phyloP scores from a whole-genome alignment of 1,140 invertebrate genomes.

The Papilio aristodemus region DNA sequence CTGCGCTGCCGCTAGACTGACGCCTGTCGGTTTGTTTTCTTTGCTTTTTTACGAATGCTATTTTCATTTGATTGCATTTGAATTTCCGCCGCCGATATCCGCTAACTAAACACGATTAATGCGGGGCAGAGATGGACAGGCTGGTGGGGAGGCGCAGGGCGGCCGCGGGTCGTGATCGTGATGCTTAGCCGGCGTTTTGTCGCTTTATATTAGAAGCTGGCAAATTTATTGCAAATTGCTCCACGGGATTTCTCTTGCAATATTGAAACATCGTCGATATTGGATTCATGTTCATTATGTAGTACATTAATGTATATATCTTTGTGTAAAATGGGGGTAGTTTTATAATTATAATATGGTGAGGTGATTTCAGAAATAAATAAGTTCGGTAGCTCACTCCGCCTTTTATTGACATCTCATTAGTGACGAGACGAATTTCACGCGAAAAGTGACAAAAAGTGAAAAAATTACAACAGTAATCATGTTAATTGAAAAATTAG shows the following conservation, averaged over 20 bases:
- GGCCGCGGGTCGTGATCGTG: constrained; percentile 42
- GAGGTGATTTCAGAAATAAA: no score
- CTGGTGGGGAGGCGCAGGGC: constrained; percentile 44
- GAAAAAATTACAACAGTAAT: no score
- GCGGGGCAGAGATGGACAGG: constrained; percentile 75
- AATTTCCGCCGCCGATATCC: constrained; percentile 81
- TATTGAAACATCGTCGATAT: constrained; percentile 45
- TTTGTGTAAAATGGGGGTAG: no score
- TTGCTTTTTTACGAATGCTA: constrained; percentile 78
- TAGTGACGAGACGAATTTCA: no score
- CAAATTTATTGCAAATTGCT: constrained; percentile 76
- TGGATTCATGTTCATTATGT: constrained; percentile 36
- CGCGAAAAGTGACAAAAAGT: no score
- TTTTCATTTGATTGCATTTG: constrained; percentile 82
- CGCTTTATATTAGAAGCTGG: constrained; percentile 74
- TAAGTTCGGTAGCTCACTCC: no score
- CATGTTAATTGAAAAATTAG: no score
- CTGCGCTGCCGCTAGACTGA: constrained; percentile 72
- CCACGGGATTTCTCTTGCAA: constrained; percentile 58
- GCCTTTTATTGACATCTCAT: no score
- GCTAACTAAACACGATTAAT: constrained; percentile 82
- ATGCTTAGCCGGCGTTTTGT: constrained; percentile 70
- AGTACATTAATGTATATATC: no score
- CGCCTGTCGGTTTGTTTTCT: constrained; percentile 79
- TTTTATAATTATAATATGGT: no score